Base-by-base conservation (phyloP, 2,888 invertebrate species). In the Sarcophaga carnaria region DNA sequence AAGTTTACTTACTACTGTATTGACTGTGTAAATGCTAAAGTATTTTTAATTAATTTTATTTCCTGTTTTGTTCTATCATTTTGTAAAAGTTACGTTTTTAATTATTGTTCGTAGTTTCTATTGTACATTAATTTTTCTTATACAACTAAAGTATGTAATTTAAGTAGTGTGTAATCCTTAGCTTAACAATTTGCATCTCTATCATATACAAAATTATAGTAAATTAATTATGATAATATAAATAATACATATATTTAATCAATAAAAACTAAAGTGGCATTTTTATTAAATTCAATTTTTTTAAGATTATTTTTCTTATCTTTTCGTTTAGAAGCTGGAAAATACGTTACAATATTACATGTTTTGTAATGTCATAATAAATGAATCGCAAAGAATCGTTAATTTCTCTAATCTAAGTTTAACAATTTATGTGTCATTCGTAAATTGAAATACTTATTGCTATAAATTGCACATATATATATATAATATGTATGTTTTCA, bases 1-100 rank as follows among this genome's bases (percentile, higher is more conserved):
- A 96, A 89, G 66, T 76, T 59, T 27, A n/a, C 8, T 27, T 54
- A 62, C 45, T 54, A 25, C 49, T 60, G 4, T 66, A 22, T 14
- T 54, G 37, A 81, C 47, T 69, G 49, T 69, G 62, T 49, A 62
- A 69, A 64, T 75, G 75, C n/a, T 74, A 47, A 25, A 47, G 22
- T 20, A 69, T n/a, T 47, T 20, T 20, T 37, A 37, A 37, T 10
- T 37, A 0, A 37, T 37, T 37, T 37, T 10, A 37, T 37, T 69
- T 47, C 22, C 14, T 74, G n/a, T 62, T 47, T 17, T 11, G 14
- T 63, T 74, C 60, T 12, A 17, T 37, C 22, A 17, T 67, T 20
- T 27, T 60, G 27, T 74, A 45, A 54, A 54, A 14, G 14, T 14
- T 63, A 20, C 14, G 47, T 80, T 82, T 81, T 67, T 54, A 80